Evolutionary conservation across 2,888 invertebrate species (phyloP).

Genomic region (Agriotes lineatus): DNA sequence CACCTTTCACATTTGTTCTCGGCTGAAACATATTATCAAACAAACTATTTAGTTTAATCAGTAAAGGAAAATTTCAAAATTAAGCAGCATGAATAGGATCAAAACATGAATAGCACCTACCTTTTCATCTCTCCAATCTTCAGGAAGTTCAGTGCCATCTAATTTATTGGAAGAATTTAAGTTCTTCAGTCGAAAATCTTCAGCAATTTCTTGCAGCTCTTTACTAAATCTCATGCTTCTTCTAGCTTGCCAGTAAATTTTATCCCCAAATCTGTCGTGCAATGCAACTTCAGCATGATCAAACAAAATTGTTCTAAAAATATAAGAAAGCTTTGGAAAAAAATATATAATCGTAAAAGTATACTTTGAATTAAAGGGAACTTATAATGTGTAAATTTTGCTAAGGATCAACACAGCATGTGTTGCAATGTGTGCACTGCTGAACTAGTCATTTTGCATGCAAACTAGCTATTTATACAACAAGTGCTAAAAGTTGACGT

Average conservation of each 20-base stretch:
- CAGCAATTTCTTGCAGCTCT: conserved; percentile 76
- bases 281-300: conserved; percentile 88
- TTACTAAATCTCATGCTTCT: conserved; percentile 92
- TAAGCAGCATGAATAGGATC: neutral
- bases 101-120: conserved; percentile 57
- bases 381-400: too few relatives aligned
- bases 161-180: conserved; percentile 74
- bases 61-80: neutral
- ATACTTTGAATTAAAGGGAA: too few relatives aligned
- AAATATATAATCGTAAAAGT: too few relatives aligned
- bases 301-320: conserved; percentile 73
- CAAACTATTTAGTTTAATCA: neutral
- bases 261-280: conserved; percentile 88
- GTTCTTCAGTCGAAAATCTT: conserved; percentile 72
- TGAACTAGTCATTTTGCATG: too few relatives aligned
- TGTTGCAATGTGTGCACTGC: too few relatives aligned
- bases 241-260: conserved; percentile 86
- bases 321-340: too few relatives aligned
- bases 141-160: conserved; percentile 72
- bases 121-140: conserved; percentile 74
- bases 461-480: too few relatives aligned
- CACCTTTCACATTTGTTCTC: conserved; percentile 70
- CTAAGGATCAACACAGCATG: too few relatives aligned
- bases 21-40: conserved; percentile 54
- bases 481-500: too few relatives aligned